Base-by-base conservation (phyloP, 2,888 invertebrate species). In the Latrodectus hesperus region DNA sequence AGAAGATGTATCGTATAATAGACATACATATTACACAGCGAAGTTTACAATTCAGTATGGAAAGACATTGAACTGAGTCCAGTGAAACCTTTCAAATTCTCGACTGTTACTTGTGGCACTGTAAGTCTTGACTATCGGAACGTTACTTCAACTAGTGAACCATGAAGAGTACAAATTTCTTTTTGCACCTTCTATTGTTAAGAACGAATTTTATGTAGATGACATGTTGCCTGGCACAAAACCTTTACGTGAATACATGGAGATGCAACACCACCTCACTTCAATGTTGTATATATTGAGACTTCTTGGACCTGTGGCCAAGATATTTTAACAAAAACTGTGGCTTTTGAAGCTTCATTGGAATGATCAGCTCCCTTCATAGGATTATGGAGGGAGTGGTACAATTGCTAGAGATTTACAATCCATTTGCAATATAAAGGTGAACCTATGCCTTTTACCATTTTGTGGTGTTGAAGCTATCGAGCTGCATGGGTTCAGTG, bases 181-280 rank as follows among this genome's bases (percentile, higher is more conserved):
- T 60, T 10, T 60, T 9, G 78, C 78, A 1, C 53, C 17, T 4
- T 11, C 78, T 52, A 53, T 78, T 1, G 5, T 78, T 14, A 10
- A 17, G 22, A 4, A 65, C 8, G 22, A 78, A 10, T 78, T 68
- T 70, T 78, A 78, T 22, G 68, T 78, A 26, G 78, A 78, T 22
- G 78, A 68, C 17, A 53, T 78, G 6, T 26, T 78, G 11, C 2
- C 53, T 22, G 70, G 53, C 1, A 68, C 22, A 6, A 11, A 52
- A 5, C 14, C 53, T n/a, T 68, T 78, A 51, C 10, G 8, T 53
- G 67, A 51, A 52, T 17, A 10, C 2, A 3, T 22, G 17, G 68
- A 78, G 14, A n/a, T 78, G 22, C 38, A 73, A 64, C 12, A 12
- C 17, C 65, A 73, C 2, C 26, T 81, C 8, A 17, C 64, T 17